These are phyloP conservation scores for Girardia tigrina DNA, from an alignment of 2,888 invertebrate genomes.

Conservation along the genomic window DNA sequence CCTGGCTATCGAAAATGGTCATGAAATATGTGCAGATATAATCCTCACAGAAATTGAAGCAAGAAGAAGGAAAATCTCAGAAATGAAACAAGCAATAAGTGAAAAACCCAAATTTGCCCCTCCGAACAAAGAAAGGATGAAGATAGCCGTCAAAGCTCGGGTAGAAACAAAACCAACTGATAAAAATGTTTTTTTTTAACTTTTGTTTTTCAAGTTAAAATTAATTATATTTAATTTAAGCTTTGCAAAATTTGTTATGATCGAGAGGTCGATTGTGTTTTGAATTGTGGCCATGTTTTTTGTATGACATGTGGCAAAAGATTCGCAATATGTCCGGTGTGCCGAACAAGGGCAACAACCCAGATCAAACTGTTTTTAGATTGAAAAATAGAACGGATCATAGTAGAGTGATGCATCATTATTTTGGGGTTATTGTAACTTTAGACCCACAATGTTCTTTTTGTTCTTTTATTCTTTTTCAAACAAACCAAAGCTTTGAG, in stretches of 20 bases:
- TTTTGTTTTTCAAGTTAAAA: not conserved
- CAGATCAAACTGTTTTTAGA: constrained; percentile 4
- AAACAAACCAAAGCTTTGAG: too few species aligned
- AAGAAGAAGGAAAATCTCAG: constrained; percentile 1
- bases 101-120: not conserved
- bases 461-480: too few species aligned
- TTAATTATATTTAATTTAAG: not conserved
- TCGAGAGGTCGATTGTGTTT: not conserved
- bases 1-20: not conserved
- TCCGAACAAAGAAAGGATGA: not conserved
- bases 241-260: constrained; percentile 15
- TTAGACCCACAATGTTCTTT: too few species aligned
- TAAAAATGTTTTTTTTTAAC: not conserved
- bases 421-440: too few species aligned
- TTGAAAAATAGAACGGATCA: too few species aligned
- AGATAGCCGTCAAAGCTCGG: not conserved
- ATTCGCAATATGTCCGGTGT: not conserved
- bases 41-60: not conserved
- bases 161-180: not conserved
- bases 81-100: not conserved
- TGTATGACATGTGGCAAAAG: not conserved
- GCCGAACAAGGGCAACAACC: not conserved
- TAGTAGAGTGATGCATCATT: too few species aligned
- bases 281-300: not conserved
- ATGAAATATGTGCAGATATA: not conserved